Base-by-base conservation (phyloP, 1,140 invertebrate genomes). In the Condylostylus longicornis region DNA sequence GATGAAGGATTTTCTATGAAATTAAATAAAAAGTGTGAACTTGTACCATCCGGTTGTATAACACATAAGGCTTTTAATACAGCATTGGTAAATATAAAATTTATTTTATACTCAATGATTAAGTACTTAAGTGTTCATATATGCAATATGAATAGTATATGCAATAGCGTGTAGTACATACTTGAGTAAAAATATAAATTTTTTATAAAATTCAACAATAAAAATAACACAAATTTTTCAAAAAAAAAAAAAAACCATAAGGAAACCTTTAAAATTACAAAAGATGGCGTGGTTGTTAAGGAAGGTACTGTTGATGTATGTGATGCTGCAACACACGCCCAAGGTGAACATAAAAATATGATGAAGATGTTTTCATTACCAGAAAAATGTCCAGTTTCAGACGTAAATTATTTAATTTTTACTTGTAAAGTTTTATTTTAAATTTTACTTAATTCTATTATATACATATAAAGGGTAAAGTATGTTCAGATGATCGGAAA, bases 261-360 rank as follows among this genome's bases (percentile, higher is more conserved):
- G 37, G 40, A 51, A 15, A 54, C 51, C 34, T 56, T 38, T 31
- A 58, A 56, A 44, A 42, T 58, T 1, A 42, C 48, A 18, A 58
- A 57, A 39, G 50, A 59, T 25, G 50, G 51, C 30, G 41, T 58
- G 9, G 46, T 55, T 6, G 44, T 58, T 38, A 55, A 54, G 37
- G 54, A 58, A 44, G 57, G 56, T 17, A 54, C 51, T 37, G 36
- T 55, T 25, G 56, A 60, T 43, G 22, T 59, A 7, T 60, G 57
- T 14, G 42, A 48, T 10, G 50, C 47, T 8, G 44, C 48, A 0
- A 51, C 55, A 18, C 42, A 55, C 29, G 51, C 43, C 7, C 15
- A 51, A 5, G 10, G 25, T 3, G 56, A 60, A 35, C 51, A 42
- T 15, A 60, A 56, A 43, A 46, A 54, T n/a, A 44, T 57, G 29